A percentile compares a stretch with the other conserved stretches of the same genome.
phyloP scores from a whole-genome alignment of 2,888 invertebrate species.

The Synergus umbraculus region DNA sequence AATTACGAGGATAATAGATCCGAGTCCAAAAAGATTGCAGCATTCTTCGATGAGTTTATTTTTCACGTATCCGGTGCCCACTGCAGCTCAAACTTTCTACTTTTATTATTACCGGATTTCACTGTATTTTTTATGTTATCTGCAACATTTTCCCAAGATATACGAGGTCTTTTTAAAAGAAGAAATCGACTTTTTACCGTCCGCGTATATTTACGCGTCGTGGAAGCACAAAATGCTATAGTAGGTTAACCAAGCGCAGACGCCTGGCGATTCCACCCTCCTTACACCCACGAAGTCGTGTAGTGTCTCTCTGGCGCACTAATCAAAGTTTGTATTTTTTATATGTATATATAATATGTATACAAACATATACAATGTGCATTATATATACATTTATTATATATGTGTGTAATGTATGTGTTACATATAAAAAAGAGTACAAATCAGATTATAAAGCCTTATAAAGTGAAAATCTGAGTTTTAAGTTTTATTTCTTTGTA shows the following conservation, averaged over 20 bases:
- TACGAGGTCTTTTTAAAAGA: neutral
- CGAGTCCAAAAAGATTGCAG: conserved; percentile 48
- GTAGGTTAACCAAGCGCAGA: conserved; percentile 39
- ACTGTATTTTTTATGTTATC: neutral
- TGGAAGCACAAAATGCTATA: conserved; percentile 1
- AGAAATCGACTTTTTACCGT: neutral
- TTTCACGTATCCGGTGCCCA: conserved; percentile 52
- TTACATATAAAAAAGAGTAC: too few species aligned
- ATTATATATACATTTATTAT: too few species aligned
- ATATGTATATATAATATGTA: conserved; percentile 37
- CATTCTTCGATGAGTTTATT: conserved; percentile 49
- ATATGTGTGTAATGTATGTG: too few species aligned
- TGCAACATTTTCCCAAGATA: neutral
- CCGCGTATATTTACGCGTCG: neutral
- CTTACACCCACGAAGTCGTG: neutral
- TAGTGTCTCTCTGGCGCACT: neutral
- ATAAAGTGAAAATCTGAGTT: too few species aligned
- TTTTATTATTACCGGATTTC: neutral
- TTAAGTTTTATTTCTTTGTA: too few species aligned
- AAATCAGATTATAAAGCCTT: too few species aligned
- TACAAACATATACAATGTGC: neutral
- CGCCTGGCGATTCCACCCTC: conserved; percentile 8
- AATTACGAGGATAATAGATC: conserved; percentile 48
- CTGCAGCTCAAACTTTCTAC: conserved; percentile 7
- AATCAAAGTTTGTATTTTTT: neutral